These are phyloP conservation scores for Venustaconcha ellipsiformis DNA, from an alignment of 1,140 invertebrate species.

Conservation along the genomic window DNA sequence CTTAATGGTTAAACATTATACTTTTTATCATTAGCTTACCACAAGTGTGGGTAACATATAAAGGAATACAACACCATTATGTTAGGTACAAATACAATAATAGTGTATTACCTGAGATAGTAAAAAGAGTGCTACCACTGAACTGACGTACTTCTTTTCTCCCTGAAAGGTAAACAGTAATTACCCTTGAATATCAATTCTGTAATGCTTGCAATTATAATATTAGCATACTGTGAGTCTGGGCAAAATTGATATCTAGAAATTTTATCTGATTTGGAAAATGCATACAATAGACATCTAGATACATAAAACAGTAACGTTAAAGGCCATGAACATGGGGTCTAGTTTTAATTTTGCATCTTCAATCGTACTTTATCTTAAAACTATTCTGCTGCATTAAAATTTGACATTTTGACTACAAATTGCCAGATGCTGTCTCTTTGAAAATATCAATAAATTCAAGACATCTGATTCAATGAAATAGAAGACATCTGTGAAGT, in stretches of 20 bases:
- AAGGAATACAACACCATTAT: neutral
- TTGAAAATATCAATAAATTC: too few relatives aligned
- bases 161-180: slow-evolving; percentile 55
- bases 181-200: neutral
- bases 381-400: too few relatives aligned
- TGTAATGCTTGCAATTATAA: neutral
- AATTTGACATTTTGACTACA: too few relatives aligned
- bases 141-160: slow-evolving; percentile 80
- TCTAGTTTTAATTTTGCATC: neutral
- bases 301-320: neutral
- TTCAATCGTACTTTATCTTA: too few relatives aligned
- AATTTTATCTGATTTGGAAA: neutral
- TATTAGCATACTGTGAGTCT: neutral
- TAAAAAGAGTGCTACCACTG: slow-evolving; percentile 91
- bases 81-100: neutral
- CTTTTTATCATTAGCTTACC: too few relatives aligned
- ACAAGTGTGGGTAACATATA: too few relatives aligned
- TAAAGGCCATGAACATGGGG: neutral
- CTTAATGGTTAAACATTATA: too few relatives aligned
- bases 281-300: too few relatives aligned
- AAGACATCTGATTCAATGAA: too few relatives aligned
- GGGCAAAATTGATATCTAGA: neutral
- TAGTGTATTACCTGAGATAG: slow-evolving; percentile 81
- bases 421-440: too few relatives aligned
- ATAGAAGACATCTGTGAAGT: too few relatives aligned